Evolutionary conservation across 1,140 invertebrate species (phyloP).

Genomic region (Conopomorpha cramerella): DNA sequence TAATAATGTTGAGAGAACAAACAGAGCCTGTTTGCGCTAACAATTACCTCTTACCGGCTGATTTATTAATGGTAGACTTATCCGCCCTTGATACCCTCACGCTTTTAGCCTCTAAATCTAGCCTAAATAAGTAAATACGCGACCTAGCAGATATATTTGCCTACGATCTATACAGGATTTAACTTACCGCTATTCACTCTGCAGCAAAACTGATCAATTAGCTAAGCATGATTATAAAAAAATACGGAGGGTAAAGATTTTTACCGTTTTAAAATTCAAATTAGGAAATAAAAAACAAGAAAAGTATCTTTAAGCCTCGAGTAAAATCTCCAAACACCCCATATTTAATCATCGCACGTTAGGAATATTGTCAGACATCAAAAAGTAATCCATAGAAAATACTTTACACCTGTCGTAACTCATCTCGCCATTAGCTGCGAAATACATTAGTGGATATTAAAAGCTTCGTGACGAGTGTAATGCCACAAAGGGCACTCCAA

Average conservation of each 20-base stretch:
- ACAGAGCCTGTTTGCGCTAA: conserved; percentile 57
- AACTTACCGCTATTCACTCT: background rate
- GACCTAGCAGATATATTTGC: background rate
- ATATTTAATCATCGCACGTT: too few relatives aligned
- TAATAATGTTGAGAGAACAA: conserved; percentile 59
- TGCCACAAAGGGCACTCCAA: conserved; percentile 60
- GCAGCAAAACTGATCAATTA: too few relatives aligned
- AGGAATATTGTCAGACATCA: too few relatives aligned
- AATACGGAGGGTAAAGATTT: too few relatives aligned
- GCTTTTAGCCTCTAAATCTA: background rate
- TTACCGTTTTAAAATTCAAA: background rate
- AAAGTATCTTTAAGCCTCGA: conserved; percentile 4
- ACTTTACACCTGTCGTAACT: conserved; percentile 41
- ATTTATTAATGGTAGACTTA: conserved; percentile 59
- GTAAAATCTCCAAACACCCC: conserved; percentile 23
- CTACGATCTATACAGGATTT: background rate
- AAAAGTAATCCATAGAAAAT: too few relatives aligned
- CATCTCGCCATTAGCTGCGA: conserved; percentile 43
- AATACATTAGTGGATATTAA: conserved; percentile 60
- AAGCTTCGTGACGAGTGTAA: conserved; percentile 50
- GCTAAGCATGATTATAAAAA: too few relatives aligned
- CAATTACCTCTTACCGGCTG: conserved; percentile 59
- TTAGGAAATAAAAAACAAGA: background rate
- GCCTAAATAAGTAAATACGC: background rate
- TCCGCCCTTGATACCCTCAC: conserved; percentile 53